Evolutionary conservation across 2,888 invertebrate species (phyloP).

Genomic region (Scaptomyza tumidula): DNA sequence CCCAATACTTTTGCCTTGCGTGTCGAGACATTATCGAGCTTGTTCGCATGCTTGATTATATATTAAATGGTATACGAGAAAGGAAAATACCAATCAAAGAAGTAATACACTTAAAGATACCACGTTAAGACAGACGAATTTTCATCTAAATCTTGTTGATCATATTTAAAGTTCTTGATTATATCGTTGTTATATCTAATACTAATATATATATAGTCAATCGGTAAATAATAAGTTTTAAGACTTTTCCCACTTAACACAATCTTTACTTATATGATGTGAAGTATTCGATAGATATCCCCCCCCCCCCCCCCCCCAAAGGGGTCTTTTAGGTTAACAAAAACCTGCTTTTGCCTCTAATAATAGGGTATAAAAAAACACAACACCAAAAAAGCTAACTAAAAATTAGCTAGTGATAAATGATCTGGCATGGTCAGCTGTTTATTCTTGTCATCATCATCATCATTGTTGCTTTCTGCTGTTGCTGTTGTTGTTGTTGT

Average conservation of each 20-base stretch:
- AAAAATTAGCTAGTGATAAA: conserved; percentile 69
- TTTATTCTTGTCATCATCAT: conserved; percentile 15
- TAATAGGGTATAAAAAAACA: conserved; percentile 32
- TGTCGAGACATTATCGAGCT: conserved; percentile 19
- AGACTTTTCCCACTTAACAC: too few relatives aligned
- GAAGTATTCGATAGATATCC: too few relatives aligned
- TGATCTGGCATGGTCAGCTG: conserved; percentile 66
- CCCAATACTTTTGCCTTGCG: background rate
- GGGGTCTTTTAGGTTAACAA: background rate
- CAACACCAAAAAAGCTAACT: conserved; percentile 4
- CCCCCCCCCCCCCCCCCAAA: too few relatives aligned
- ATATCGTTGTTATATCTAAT: too few relatives aligned
- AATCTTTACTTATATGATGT: too few relatives aligned
- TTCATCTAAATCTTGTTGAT: too few relatives aligned
- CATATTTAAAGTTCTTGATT: too few relatives aligned
- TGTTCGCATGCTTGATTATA: conserved; percentile 46
- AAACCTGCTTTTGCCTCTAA: background rate
- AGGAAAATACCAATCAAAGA: background rate
- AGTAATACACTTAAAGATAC: background rate
- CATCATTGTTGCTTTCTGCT: conserved; percentile 2
- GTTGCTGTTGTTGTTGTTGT: conserved; percentile 28
- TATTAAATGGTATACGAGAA: background rate
- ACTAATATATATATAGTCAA: too few relatives aligned
- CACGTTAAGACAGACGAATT: background rate
- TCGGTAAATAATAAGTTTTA: too few relatives aligned